Conservation (phyloP, 2,888 invertebrate genomes). For the Acleris cristana region DNA sequence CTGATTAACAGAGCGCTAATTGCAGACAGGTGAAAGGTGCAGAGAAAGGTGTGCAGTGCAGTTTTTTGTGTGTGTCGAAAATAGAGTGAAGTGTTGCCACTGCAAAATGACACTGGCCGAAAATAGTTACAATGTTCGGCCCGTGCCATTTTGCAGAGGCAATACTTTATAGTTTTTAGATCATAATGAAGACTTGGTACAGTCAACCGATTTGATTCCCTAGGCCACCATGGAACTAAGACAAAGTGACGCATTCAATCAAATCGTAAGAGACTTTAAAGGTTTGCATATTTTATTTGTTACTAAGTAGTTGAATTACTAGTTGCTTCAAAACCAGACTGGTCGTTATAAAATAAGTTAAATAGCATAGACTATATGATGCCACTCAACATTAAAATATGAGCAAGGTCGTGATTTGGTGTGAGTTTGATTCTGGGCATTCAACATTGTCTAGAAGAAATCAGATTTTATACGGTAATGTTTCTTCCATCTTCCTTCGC, state of each 20-base stretch:
- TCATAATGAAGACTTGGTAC: neutral
- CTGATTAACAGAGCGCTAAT: constrained; percentile 80
- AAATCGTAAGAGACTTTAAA: too few relatives aligned
- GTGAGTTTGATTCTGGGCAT: too few relatives aligned
- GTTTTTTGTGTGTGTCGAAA: constrained; percentile 54
- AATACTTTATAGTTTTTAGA: constrained; percentile 3
- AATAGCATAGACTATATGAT: too few relatives aligned
- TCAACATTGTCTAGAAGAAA: too few relatives aligned
- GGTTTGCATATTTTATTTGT: too few relatives aligned
- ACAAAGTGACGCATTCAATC: neutral
- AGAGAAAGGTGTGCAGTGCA: constrained; percentile 67
- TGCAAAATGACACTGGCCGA: constrained; percentile 42
- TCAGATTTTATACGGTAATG: too few relatives aligned
- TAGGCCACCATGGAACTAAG: neutral
- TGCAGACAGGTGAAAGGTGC: constrained; percentile 73
- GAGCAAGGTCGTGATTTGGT: too few relatives aligned
- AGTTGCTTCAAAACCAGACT: too few relatives aligned
- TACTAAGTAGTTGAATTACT: too few relatives aligned
- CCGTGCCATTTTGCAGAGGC: constrained; percentile 40
- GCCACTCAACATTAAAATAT: too few relatives aligned
- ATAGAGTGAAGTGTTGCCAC: constrained; percentile 44
- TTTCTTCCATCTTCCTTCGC: too few relatives aligned
- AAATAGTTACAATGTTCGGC: constrained; percentile 42
- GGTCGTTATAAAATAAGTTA: too few relatives aligned
- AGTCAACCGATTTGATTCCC: neutral